Conservation (phyloP, 2,797 vertebrate genomes). For the Lagorchestes hirsutus region DNA sequence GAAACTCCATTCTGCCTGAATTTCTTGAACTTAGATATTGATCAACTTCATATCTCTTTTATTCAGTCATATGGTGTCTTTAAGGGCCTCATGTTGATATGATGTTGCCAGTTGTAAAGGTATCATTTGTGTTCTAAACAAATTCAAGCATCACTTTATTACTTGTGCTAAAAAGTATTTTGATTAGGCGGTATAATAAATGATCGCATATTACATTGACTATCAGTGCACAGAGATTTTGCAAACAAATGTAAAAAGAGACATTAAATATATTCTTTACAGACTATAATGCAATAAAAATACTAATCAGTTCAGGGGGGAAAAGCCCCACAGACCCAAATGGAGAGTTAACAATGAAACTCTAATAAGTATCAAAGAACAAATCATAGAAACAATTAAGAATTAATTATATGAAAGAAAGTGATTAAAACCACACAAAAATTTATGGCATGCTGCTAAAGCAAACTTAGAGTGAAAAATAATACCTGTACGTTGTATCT, state of each 20-base stretch:
- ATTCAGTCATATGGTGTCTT: neutral
- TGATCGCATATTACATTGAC: neutral
- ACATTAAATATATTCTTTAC: neutral
- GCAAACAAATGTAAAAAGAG: neutral
- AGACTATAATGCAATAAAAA: neutral
- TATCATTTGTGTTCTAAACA: neutral
- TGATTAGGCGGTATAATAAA: neutral
- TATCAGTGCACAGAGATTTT: neutral
- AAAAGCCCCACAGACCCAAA: neutral
- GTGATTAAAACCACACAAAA: too few species aligned
- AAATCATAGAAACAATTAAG: neutral
- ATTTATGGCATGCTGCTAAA: neutral
- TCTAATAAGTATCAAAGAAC: neutral
- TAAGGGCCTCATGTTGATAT: neutral
- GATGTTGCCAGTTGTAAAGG: neutral
- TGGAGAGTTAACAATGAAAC: neutral
- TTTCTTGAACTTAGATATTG: neutral
- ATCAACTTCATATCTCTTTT: neutral
- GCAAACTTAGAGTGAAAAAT: neutral
- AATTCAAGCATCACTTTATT: neutral
- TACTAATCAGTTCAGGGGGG: neutral
- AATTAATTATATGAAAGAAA: too few species aligned
- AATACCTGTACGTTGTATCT: neutral
- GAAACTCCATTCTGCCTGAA: neutral
- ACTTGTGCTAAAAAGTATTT: too few species aligned